phyloP scores from a whole-genome alignment of 2,797 vertebrate species.

The Monodelphis domestica region DNA sequence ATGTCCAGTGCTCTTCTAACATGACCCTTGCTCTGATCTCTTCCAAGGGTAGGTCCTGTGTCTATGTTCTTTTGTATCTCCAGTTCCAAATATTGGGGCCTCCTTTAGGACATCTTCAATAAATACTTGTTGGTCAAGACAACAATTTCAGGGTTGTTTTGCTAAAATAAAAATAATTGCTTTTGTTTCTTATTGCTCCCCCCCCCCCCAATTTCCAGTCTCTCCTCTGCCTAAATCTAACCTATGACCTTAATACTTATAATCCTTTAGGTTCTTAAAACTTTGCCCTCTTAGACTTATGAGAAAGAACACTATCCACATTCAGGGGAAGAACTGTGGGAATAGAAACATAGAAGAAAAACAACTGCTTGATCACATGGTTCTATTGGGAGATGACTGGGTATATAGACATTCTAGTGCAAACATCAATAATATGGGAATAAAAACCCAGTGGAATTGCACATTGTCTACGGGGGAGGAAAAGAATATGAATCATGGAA shows the following conservation, averaged over 20 bases:
- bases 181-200: not conserved
- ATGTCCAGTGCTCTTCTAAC: not conserved
- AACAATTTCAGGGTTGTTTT: not conserved
- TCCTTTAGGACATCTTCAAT: not conserved
- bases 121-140: not conserved
- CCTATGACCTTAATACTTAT: not conserved
- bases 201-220: not conserved
- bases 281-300: not conserved
- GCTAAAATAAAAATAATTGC: not conserved
- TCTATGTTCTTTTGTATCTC: not conserved
- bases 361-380: too few relatives aligned
- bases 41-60: not conserved
- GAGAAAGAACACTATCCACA: too few relatives aligned
- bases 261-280: not conserved
- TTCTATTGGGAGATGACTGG: too few relatives aligned
- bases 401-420: too few relatives aligned
- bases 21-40: not conserved
- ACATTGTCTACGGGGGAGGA: too few relatives aligned
- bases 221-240: not conserved
- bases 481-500: too few relatives aligned
- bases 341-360: too few relatives aligned
- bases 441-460: too few relatives aligned
- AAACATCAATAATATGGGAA: too few relatives aligned
- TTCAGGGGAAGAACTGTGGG: too few relatives aligned
- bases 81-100: not conserved